phyloP scores from a whole-genome alignment of 2,888 invertebrate species.

The Uropetala carovei region DNA sequence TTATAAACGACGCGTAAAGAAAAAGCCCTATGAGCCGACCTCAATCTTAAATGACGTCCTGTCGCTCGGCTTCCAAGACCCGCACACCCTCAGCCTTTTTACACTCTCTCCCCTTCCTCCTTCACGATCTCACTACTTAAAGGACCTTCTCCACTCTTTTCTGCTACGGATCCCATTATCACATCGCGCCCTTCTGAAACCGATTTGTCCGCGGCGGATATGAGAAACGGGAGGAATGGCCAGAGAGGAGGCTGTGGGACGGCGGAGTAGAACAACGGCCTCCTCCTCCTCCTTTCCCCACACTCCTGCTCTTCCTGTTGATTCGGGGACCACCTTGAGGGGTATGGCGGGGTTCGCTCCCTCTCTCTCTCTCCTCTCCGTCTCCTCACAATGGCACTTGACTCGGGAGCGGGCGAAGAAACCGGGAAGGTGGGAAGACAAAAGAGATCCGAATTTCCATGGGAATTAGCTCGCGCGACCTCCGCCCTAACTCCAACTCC shows the following conservation, averaged over 20 bases:
- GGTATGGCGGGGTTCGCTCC: not conserved
- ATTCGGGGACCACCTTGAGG: conserved; percentile 1
- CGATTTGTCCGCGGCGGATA: conserved; percentile 52
- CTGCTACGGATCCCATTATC: conserved; percentile 21
- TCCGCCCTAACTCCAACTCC: not conserved
- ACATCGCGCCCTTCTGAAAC: not conserved
- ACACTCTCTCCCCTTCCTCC: not conserved
- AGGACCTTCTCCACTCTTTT: not conserved
- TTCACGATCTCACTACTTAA: too few species aligned
- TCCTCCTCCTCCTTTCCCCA: not conserved
- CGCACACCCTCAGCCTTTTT: not conserved
- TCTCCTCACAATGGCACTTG: conserved; percentile 39
- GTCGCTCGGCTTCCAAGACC: not conserved
- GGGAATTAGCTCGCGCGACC: conserved; percentile 25
- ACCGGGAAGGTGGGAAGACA: conserved; percentile 37
- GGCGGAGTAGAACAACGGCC: not conserved
- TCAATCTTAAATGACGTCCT: conserved; percentile 20
- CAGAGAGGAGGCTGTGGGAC: not conserved
- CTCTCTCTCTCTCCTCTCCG: not conserved
- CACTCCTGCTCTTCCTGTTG: not conserved
- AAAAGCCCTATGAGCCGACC: conserved; percentile 4
- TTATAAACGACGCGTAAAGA: not conserved
- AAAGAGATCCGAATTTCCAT: conserved; percentile 47
- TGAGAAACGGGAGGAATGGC: conserved; percentile 34
- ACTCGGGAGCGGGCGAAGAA: conserved; percentile 4